Percentiles rank a stretch among this genome's conserved stretches.
These are phyloP conservation scores for Calephelis perditalis DNA, from an alignment of 2,888 invertebrate species.

Conservation along the genomic window DNA sequence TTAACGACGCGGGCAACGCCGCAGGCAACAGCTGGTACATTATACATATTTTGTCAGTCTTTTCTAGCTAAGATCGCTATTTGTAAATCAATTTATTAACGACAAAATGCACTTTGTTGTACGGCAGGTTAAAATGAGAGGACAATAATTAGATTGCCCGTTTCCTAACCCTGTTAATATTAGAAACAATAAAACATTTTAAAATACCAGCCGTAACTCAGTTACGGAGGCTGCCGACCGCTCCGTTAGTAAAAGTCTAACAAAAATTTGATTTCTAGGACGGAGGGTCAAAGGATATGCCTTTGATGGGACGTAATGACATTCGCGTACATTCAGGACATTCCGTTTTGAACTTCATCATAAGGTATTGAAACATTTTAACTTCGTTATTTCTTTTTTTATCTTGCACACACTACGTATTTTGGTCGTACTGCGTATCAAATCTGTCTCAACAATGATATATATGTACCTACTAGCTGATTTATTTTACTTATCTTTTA, in stretches of 20 bases:
- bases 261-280: slow-evolving; percentile 65
- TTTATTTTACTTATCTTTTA: no score
- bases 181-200: slow-evolving; percentile 43
- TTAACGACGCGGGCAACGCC: no score
- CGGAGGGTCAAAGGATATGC: slow-evolving; percentile 34
- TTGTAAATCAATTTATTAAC: no score
- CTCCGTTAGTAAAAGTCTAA: slow-evolving; percentile 40
- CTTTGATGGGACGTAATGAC: slow-evolving; percentile 58
- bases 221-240: slow-evolving; percentile 38
- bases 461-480: no score
- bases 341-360: not conserved
- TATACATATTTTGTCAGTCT: no score
- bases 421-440: no score
- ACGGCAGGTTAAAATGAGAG: no score
- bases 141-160: not conserved
- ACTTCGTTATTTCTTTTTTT: not conserved
- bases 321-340: slow-evolving; percentile 44
- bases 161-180: not conserved
- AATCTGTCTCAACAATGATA: no score
- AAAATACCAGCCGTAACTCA: slow-evolving; percentile 43
- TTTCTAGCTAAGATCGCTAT: no score
- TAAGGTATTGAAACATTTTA: not conserved
- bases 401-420: no score
- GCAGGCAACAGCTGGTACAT: no score
- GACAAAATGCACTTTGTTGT: no score